These are phyloP conservation scores for Aphidius ervi DNA, from an alignment of 1,140 invertebrate genomes.

Conservation along the genomic window DNA sequence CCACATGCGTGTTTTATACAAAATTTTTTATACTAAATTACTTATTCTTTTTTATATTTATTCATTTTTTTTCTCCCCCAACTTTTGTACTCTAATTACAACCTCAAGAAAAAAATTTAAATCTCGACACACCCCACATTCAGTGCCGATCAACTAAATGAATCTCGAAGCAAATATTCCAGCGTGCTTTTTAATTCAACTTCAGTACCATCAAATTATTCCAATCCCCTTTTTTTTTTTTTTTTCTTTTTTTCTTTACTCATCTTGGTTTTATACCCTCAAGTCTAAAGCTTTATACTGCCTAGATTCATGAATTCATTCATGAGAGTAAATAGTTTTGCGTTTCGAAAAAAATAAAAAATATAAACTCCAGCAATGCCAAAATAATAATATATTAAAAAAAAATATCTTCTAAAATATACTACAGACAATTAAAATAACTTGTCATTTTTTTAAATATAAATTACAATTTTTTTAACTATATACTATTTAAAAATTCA, in stretches of 20 bases:
- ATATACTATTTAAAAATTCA: no score
- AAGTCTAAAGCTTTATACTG: no score
- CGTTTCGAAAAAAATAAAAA: no score
- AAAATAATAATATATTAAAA: no score
- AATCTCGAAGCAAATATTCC: conserved; percentile 24
- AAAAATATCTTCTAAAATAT: no score
- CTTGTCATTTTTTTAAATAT: no score
- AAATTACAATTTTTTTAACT: no score
- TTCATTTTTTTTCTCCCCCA: conserved; percentile 1
- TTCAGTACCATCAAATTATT: conserved; percentile 14
- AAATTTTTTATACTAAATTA: no score
- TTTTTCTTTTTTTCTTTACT: neutral
- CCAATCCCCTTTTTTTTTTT: conserved; percentile 5
- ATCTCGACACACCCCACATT: conserved; percentile 10
- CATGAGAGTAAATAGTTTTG: conserved; percentile 12
- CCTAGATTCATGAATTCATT: conserved; percentile 11
- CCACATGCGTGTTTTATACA: neutral
- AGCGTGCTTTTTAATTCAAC: conserved; percentile 21
- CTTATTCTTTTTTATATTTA: neutral
- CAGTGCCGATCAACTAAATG: conserved; percentile 26
- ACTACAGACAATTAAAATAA: no score
- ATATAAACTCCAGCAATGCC: no score
- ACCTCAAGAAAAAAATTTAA: conserved; percentile 23
- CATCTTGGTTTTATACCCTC: neutral
- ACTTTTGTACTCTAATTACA: conserved; percentile 18